These are phyloP conservation scores for Lates japonicus DNA, from an alignment of 2,797 vertebrate species.

Conservation along the genomic window DNA sequence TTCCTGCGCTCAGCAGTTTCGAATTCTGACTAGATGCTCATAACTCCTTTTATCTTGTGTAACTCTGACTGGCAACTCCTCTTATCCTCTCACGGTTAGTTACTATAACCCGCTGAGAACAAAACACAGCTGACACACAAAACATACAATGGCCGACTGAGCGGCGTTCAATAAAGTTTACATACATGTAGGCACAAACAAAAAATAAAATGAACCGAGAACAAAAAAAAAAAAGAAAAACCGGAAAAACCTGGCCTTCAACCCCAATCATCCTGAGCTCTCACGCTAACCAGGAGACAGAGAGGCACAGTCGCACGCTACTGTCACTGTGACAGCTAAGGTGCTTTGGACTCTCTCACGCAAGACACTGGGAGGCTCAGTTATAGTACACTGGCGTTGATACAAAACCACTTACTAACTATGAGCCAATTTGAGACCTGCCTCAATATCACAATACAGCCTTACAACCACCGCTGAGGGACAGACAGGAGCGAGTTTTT, in stretches of 20 bases:
- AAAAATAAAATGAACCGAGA: slow-evolving; percentile 74
- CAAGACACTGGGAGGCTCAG: slow-evolving; percentile 67
- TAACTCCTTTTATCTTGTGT: slow-evolving; percentile 35
- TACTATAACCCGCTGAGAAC: slow-evolving; percentile 25
- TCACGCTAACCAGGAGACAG: slow-evolving; percentile 85
- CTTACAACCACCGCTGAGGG: slow-evolving; percentile 1
- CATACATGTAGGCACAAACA: slow-evolving; percentile 71
- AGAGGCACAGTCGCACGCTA: slow-evolving; percentile 85
- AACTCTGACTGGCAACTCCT: slow-evolving; percentile 23
- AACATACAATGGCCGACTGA: slow-evolving; percentile 48
- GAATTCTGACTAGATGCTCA: slow-evolving; percentile 17
- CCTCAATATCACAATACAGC: slow-evolving; percentile 14
- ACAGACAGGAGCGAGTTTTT: not conserved
- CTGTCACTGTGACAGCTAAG: slow-evolving; percentile 82
- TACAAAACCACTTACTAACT: slow-evolving; percentile 43
- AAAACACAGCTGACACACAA: slow-evolving; percentile 37
- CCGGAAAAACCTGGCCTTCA: slow-evolving; percentile 90
- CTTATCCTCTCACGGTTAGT: slow-evolving; percentile 26
- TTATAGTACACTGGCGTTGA: slow-evolving; percentile 43
- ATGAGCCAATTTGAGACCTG: slow-evolving; percentile 25
- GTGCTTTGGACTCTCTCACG: slow-evolving; percentile 82
- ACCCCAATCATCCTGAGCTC: slow-evolving; percentile 81
- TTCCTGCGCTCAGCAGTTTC: slow-evolving; percentile 28
- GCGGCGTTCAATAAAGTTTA: slow-evolving; percentile 72
- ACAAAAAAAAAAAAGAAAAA: slow-evolving; percentile 79